These are phyloP conservation scores for Oreonectes daqikongensis DNA, from an alignment of 2,797 vertebrate genomes.

Conservation along the genomic window DNA sequence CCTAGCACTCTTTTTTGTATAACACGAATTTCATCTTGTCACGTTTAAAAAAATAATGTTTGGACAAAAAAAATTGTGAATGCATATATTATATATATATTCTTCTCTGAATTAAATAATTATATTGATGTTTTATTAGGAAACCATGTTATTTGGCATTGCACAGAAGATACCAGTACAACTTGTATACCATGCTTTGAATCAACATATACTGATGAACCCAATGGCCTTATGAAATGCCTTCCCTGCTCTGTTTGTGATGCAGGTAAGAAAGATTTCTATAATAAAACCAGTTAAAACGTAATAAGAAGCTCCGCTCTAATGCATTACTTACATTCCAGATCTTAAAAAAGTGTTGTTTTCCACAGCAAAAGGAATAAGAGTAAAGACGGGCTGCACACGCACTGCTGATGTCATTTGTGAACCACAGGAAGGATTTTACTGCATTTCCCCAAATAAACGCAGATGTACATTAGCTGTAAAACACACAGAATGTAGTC, in stretches of 20 bases:
- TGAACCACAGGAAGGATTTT: constrained; percentile 58
- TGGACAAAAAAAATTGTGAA: background rate
- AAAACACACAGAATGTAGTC: constrained; percentile 54
- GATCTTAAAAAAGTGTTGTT: background rate
- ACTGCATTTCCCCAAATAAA: background rate
- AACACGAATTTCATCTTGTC: no score
- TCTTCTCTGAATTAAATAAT: background rate
- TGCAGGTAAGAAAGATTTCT: constrained; percentile 44
- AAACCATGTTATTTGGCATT: constrained; percentile 53
- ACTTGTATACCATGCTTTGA: constrained; percentile 54
- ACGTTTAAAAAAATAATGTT: no score
- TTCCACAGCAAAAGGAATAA: constrained; percentile 50
- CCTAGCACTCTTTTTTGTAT: no score
- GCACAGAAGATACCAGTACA: constrained; percentile 47
- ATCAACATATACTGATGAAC: constrained; percentile 50
- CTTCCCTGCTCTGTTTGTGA: constrained; percentile 54
- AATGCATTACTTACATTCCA: background rate
- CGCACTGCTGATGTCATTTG: constrained; percentile 51
- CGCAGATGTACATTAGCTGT: constrained; percentile 45
- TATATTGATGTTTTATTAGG: constrained; percentile 32
- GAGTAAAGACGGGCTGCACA: constrained; percentile 23
- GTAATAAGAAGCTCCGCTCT: background rate
- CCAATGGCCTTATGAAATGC: constrained; percentile 42
- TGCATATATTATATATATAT: background rate
- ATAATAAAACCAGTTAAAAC: background rate